Evolutionary conservation across 2,113 vertebrate species (phyloP).

Genomic region (Lampris incognitus): DNA sequence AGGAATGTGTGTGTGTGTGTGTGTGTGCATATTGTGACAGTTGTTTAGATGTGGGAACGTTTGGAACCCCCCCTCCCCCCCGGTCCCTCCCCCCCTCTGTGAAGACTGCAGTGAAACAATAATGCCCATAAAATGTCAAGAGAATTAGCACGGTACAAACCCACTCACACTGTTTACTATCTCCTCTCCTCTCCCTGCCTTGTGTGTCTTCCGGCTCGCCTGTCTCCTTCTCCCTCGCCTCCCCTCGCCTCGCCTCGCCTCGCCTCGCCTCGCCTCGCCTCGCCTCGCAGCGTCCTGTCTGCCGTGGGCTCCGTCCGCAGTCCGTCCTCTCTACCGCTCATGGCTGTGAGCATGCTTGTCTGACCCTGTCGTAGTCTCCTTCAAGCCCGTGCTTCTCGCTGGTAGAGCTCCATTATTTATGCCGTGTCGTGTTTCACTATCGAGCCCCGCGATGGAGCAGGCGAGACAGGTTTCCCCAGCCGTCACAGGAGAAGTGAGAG

Average conservation of each 20-base stretch:
- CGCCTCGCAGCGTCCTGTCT: conserved; percentile 30
- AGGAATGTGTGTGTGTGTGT: conserved; percentile 20
- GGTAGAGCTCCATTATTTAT: conserved; percentile 82
- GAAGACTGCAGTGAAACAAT: conserved; percentile 46
- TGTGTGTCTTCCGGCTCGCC: conserved; percentile 29
- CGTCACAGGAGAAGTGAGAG: conserved; percentile 81
- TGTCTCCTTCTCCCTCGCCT: conserved; percentile 16
- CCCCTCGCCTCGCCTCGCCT: background rate
- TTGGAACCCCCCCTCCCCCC: conserved; percentile 30
- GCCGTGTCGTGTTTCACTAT: conserved; percentile 78
- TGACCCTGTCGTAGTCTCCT: conserved; percentile 70
- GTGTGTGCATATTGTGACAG: conserved; percentile 25
- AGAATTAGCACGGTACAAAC: conserved; percentile 64
- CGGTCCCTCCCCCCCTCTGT: conserved; percentile 34
- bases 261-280: background rate
- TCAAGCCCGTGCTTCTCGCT: conserved; percentile 58
- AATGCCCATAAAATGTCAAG: conserved; percentile 60
- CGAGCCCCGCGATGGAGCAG: conserved; percentile 76
- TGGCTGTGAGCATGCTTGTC: conserved; percentile 62
- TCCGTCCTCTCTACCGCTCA: conserved; percentile 43
- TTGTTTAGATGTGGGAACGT: conserved; percentile 33
- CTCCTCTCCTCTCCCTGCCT: conserved; percentile 23
- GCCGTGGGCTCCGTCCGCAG: conserved; percentile 6
- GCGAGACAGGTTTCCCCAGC: conserved; percentile 80
- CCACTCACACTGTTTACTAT: conserved; percentile 54